Conservation (phyloP, 1,140 invertebrate species). For the Hestina assimilis region DNA sequence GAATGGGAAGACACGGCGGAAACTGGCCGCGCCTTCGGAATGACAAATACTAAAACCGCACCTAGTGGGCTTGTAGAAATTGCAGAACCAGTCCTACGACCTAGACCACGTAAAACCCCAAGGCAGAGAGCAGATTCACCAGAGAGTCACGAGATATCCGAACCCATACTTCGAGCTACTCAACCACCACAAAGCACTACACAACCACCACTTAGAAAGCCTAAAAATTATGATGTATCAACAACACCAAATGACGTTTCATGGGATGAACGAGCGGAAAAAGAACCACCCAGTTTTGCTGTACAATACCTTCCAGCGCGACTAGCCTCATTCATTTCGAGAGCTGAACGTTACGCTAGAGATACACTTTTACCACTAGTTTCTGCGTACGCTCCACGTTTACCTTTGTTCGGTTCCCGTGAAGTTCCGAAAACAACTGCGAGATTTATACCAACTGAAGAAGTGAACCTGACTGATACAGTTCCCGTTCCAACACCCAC, state of each 20-base stretch:
- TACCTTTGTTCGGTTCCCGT: conserved; percentile 79
- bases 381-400: conserved; percentile 86
- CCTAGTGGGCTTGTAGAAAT: conserved; percentile 80
- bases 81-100: conserved; percentile 84
- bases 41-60: conserved; percentile 77
- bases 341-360: conserved; percentile 88
- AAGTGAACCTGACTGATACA: conserved; percentile 55
- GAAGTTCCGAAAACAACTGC: conserved; percentile 59
- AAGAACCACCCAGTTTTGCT: conserved; percentile 79
- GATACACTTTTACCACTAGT: conserved; percentile 86
- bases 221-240: conserved; percentile 64
- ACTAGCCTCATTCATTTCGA: conserved; percentile 86
- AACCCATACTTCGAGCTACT: conserved; percentile 81
- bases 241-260: conserved; percentile 57
- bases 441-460: conserved; percentile 69
- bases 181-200: conserved; percentile 49
- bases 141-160: conserved; percentile 71
- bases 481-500: conserved; percentile 66
- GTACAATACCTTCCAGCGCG: conserved; percentile 88
- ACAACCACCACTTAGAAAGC: conserved; percentile 46
- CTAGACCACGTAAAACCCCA: conserved; percentile 79
- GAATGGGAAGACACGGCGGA: conserved; percentile 73
- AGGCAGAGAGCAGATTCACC: conserved; percentile 63
- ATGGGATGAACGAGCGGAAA: conserved; percentile 50
- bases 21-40: conserved; percentile 81